These are phyloP conservation scores for Tadarida brasiliensis DNA, from an alignment of 2,797 vertebrate species.

Conservation along the genomic window DNA sequence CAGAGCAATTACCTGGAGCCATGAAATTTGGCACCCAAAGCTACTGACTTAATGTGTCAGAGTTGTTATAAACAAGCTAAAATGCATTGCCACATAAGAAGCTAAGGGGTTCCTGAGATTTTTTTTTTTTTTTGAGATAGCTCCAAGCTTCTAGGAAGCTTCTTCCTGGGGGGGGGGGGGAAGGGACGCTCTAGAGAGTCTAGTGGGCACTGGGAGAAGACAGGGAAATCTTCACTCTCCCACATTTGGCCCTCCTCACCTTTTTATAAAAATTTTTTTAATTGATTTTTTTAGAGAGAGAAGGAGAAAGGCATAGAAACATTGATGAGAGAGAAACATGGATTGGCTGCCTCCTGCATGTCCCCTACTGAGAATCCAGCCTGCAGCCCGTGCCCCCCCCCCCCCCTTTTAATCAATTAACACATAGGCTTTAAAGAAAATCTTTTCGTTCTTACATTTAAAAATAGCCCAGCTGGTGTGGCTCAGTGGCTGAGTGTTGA, in stretches of 20 bases:
- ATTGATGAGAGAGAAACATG: no score
- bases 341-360: no score
- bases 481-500: no score
- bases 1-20: not conserved
- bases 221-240: not conserved
- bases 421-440: not conserved
- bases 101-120: not conserved
- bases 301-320: no score
- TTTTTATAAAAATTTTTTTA: no score
- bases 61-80: not conserved
- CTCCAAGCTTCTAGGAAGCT: not conserved
- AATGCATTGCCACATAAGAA: not conserved
- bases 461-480: not conserved
- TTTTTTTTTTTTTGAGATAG: not conserved
- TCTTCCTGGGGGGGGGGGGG: not conserved
- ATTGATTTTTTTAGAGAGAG: no score
- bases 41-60: not conserved
- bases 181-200: not conserved
- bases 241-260: not conserved
- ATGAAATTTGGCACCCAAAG: not conserved
- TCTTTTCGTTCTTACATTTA: slow-evolving; percentile 11
- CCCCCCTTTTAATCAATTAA: not conserved
- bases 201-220: not conserved
- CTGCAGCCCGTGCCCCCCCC: no score
- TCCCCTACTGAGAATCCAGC: no score